Evolutionary conservation across 2,888 invertebrate species (phyloP).

Genomic region (Tholera decimalis): DNA sequence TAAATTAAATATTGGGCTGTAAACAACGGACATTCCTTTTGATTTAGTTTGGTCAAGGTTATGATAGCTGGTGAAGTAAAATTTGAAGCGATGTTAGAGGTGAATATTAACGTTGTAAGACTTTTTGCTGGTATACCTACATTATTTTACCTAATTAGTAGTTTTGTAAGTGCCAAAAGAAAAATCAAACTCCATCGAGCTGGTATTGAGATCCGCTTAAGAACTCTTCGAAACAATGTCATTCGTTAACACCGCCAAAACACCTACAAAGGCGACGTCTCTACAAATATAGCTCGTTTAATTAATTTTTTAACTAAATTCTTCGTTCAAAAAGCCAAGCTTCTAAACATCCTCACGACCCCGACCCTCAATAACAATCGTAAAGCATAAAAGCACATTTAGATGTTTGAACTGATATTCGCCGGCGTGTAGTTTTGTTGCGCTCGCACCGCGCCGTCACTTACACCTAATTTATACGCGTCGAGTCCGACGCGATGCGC

Average conservation of each 20-base stretch:
- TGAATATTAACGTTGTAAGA: not conserved
- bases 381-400: conserved; percentile 75
- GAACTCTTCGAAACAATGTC: too few relatives aligned
- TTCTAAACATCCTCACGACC: conserved; percentile 28
- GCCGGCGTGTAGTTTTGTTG: conserved; percentile 84
- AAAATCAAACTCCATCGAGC: not conserved
- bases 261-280: too few relatives aligned
- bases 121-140: not conserved
- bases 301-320: not conserved
- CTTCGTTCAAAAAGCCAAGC: not conserved
- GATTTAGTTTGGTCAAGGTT: conserved; percentile 26
- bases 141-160: not conserved
- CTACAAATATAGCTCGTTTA: too few relatives aligned
- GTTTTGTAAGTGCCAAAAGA: not conserved
- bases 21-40: conserved; percentile 23
- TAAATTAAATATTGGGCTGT: conserved; percentile 36
- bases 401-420: conserved; percentile 86
- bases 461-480: conserved; percentile 89
- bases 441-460: conserved; percentile 66
- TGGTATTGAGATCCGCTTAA: not conserved
- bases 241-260: too few relatives aligned
- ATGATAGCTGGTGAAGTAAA: not conserved
- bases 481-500: conserved; percentile 83
- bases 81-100: not conserved
- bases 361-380: conserved; percentile 62